A percentile compares a stretch with the other conserved stretches of the same genome.
Evolutionary conservation across 2,888 invertebrate genomes (phyloP).

Genomic region (Parapristionchus giblindavisi): DNA sequence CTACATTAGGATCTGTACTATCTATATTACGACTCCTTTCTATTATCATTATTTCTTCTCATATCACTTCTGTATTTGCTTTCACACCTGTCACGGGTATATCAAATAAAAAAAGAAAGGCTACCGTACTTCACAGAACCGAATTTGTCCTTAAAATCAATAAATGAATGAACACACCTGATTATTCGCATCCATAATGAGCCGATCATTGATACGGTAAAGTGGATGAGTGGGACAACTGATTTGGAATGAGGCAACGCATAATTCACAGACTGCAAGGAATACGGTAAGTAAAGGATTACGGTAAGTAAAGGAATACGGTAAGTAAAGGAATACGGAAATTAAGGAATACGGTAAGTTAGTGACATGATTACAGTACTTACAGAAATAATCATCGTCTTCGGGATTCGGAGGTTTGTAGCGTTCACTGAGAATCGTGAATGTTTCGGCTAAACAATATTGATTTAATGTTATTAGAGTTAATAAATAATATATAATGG

Average conservation of each 20-base stretch:
- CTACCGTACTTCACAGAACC: background rate
- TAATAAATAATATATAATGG: too few relatives aligned
- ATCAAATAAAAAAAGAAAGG: too few relatives aligned
- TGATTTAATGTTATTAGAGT: too few relatives aligned
- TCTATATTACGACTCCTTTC: too few relatives aligned
- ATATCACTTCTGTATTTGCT: background rate
- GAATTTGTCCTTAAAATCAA: background rate
- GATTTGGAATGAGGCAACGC: conserved; percentile 14
- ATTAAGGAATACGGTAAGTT: too few relatives aligned
- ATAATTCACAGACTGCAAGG: conserved; percentile 29
- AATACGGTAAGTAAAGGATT: too few relatives aligned
- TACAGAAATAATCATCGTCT: conserved; percentile 32
- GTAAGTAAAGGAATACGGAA: too few relatives aligned
- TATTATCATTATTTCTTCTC: background rate
- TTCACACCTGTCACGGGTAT: too few relatives aligned
- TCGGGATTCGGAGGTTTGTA: background rate
- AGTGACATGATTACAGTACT: background rate
- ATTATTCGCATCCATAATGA: too few relatives aligned
- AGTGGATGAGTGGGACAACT: conserved; percentile 26
- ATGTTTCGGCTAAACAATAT: conserved; percentile 9
- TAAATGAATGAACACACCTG: background rate
- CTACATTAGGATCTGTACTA: background rate
- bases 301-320: too few relatives aligned
- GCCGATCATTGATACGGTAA: conserved; percentile 28
- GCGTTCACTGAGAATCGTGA: background rate